These are phyloP conservation scores for Metopolophium dirhodum DNA, from an alignment of 1,140 invertebrate species.

Conservation along the genomic window DNA sequence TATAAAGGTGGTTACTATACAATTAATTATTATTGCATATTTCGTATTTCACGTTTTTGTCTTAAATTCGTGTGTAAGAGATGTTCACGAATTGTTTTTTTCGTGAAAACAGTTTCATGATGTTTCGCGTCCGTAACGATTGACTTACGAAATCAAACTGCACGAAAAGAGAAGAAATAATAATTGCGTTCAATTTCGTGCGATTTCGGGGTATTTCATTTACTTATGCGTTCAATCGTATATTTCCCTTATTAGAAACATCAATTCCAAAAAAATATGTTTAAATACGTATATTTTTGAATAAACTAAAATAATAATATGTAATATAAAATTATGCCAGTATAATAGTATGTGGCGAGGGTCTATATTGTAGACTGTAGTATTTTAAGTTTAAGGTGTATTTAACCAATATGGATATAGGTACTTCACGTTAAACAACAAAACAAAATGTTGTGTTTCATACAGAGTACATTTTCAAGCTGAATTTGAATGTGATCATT, in stretches of 20 bases:
- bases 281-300: background rate
- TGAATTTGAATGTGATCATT: too few species aligned
- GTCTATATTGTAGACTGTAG: too few species aligned
- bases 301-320: too few species aligned
- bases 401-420: too few species aligned
- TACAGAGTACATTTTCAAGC: too few species aligned
- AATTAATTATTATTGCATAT: background rate
- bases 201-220: background rate
- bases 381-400: too few species aligned
- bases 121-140: background rate
- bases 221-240: background rate
- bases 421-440: too few species aligned
- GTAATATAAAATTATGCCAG: too few species aligned
- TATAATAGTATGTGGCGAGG: too few species aligned
- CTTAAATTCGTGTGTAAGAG: background rate
- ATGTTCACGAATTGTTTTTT: background rate
- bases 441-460: too few species aligned
- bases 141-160: background rate
- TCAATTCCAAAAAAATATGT: background rate
- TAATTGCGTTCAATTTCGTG: background rate
- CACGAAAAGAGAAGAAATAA: background rate
- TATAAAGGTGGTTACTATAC: background rate
- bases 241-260: background rate
- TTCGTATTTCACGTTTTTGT: background rate
- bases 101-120: background rate